A percentile compares a stretch with the other conserved stretches of the same genome.
These are phyloP conservation scores for Bubo scandiacus DNA, from an alignment of 2,113 vertebrate genomes.

Conservation along the genomic window DNA sequence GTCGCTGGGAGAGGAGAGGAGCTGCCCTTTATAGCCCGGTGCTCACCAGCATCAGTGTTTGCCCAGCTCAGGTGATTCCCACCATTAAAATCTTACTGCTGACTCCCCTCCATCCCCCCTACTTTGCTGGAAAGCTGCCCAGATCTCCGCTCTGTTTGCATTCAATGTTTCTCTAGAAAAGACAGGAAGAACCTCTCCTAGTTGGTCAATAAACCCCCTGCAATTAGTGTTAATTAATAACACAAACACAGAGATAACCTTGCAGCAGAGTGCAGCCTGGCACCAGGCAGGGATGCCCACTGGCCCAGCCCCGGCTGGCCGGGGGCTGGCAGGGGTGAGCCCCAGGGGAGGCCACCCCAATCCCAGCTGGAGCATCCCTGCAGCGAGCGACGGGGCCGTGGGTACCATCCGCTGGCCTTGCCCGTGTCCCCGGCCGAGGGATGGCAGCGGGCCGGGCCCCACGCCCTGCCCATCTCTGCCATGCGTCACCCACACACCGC, in stretches of 20 bases:
- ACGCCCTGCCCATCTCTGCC: not conserved
- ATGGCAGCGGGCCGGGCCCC: not conserved
- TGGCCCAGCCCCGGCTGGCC: not conserved
- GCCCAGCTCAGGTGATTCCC: constrained; percentile 22
- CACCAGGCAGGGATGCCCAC: not conserved
- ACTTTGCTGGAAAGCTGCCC: not conserved
- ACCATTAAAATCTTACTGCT: not conserved
- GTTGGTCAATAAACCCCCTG: constrained; percentile 33
- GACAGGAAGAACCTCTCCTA: constrained; percentile 59
- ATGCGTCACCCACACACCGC: not conserved
- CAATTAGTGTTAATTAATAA: not conserved
- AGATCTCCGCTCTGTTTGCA: not conserved
- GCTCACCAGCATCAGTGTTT: not conserved
- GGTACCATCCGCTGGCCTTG: not conserved
- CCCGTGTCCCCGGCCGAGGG: fast-evolving
- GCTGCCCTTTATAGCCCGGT: constrained; percentile 14
- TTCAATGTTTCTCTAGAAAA: not conserved
- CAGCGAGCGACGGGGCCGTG: fast-evolving
- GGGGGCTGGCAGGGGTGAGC: not conserved
- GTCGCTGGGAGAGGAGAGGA: fast-evolving
- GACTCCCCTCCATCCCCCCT: not conserved
- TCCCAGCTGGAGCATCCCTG: not conserved
- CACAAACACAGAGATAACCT: not conserved
- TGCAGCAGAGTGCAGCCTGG: not conserved
- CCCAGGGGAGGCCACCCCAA: not conserved